phyloP scores from a whole-genome alignment of 2,888 invertebrate species.

The Synanthedon myopaeformis region DNA sequence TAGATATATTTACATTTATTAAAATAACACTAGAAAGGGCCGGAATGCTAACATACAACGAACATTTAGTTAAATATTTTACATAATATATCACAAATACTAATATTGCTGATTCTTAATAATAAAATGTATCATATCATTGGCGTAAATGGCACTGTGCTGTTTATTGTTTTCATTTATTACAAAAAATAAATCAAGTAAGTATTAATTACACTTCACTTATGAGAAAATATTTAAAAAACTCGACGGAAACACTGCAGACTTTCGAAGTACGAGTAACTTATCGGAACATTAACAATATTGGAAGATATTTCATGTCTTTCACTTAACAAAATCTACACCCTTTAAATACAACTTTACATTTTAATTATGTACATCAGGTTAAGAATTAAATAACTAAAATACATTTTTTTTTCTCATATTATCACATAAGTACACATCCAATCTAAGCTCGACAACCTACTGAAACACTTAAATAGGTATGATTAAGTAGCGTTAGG shows the following conservation, averaged over 20 bases:
- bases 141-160: conserved; percentile 25
- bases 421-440: conserved; percentile 67
- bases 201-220: neutral
- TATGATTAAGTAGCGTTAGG: neutral
- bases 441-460: conserved; percentile 35
- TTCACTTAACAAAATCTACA: conserved; percentile 10
- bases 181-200: conserved; percentile 1
- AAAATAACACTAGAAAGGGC: too few species aligned
- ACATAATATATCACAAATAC: neutral
- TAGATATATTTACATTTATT: too few species aligned
- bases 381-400: conserved; percentile 48
- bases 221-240: conserved; percentile 8
- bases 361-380: conserved; percentile 47
- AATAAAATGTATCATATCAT: conserved; percentile 5
- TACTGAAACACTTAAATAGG: neutral
- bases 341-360: conserved; percentile 22
- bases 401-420: conserved; percentile 38
- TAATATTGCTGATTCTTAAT: neutral
- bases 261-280: conserved; percentile 1
- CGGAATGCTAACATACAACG: too few species aligned
- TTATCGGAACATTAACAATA: conserved; percentile 6
- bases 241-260: conserved; percentile 12
- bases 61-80: neutral
- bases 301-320: conserved; percentile 9
- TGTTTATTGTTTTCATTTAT: conserved; percentile 13